These are phyloP conservation scores for Penaeus japonicus DNA, from an alignment of 1,140 invertebrate species.

Conservation along the genomic window DNA sequence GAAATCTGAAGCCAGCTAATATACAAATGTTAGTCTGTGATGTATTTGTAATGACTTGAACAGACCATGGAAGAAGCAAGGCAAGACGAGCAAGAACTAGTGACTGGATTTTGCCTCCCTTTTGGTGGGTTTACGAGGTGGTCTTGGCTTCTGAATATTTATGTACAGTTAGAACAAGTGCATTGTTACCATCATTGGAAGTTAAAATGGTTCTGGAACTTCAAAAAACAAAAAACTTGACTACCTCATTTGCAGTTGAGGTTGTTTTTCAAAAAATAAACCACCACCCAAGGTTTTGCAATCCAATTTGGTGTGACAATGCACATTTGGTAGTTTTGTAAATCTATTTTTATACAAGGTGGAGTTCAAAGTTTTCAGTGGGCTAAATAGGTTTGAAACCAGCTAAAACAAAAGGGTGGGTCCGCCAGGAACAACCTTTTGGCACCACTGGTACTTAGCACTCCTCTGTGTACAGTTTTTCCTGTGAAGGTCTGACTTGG, in stretches of 20 bases:
- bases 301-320: conserved; percentile 35
- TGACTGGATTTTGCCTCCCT: conserved; percentile 34
- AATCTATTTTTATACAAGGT: conserved; percentile 61
- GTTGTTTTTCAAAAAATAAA: too few relatives aligned
- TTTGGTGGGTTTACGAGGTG: conserved; percentile 28
- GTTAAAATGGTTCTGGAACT: conserved; percentile 33
- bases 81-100: conserved; percentile 19
- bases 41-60: conserved; percentile 39
- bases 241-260: too few relatives aligned
- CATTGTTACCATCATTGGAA: conserved; percentile 44
- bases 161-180: conserved; percentile 54
- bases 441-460: conserved; percentile 7
- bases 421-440: conserved; percentile 16
- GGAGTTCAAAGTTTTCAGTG: conserved; percentile 22
- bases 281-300: not conserved
- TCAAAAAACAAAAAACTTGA: not conserved
- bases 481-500: conserved; percentile 23
- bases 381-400: not conserved
- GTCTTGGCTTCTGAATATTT: conserved; percentile 51
- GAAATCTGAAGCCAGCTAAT: conserved; percentile 29
- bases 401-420: conserved; percentile 36
- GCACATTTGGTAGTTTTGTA: conserved; percentile 61
- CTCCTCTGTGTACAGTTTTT: conserved; percentile 48
- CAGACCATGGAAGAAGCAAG: not conserved
- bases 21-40: conserved; percentile 45